phyloP scores from a whole-genome alignment of 2,113 vertebrate genomes.

The Salvelinus sp. region DNA sequence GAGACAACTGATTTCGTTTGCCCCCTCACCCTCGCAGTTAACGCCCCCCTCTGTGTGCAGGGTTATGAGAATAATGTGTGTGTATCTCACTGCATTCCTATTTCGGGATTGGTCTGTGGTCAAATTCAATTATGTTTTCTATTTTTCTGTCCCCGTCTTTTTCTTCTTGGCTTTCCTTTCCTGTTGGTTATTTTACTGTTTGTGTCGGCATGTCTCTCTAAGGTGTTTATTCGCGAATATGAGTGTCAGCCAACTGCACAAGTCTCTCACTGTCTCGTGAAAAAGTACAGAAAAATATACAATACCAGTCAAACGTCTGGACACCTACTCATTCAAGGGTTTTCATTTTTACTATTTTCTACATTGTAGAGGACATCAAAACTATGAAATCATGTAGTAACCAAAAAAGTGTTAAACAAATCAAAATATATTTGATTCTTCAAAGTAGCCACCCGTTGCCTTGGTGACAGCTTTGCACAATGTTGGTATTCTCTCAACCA shows the following conservation, averaged over 20 bases:
- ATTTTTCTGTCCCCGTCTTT: slow-evolving; percentile 52
- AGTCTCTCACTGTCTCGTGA: slow-evolving; percentile 87
- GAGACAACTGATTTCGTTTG: slow-evolving; percentile 87
- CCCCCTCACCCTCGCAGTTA: slow-evolving; percentile 74
- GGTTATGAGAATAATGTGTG: slow-evolving; percentile 77
- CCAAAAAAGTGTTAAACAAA: no score
- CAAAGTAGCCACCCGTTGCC: no score
- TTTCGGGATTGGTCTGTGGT: slow-evolving; percentile 86
- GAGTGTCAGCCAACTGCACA: slow-evolving; percentile 84
- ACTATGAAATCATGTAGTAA: no score
- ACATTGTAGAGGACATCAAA: no score
- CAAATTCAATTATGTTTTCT: slow-evolving; percentile 76
- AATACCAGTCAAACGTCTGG: no score
- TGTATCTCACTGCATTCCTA: slow-evolving; percentile 88
- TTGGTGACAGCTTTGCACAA: no score
- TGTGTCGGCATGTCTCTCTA: slow-evolving; percentile 85
- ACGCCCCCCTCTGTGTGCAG: slow-evolving; percentile 79
- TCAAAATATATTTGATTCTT: no score
- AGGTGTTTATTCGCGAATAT: slow-evolving; percentile 86
- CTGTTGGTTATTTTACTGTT: slow-evolving; percentile 75
- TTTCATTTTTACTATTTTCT: no score
- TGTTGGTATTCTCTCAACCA: no score
- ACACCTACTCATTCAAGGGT: no score
- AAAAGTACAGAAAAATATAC: slow-evolving; percentile 43
- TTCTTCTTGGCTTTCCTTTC: slow-evolving; percentile 35